Conservation (phyloP, 2,888 invertebrate genomes). For the Morpho achilles region DNA sequence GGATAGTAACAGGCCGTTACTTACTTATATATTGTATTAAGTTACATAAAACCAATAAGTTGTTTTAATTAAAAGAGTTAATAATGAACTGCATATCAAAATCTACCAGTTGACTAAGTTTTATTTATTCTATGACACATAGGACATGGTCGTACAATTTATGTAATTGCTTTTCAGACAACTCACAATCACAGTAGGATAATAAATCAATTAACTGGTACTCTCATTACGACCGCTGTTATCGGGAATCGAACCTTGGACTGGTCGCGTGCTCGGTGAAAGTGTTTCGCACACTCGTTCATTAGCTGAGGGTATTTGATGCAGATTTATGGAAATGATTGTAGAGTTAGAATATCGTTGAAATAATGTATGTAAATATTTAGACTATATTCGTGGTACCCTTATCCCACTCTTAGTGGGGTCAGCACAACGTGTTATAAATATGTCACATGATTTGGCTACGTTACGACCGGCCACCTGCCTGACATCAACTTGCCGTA, state of each 20-base stretch:
- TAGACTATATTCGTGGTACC: too few relatives aligned
- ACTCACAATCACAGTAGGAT: constrained; percentile 17
- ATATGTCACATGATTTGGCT: too few relatives aligned
- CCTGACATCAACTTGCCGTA: too few relatives aligned
- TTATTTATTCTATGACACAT: constrained; percentile 21
- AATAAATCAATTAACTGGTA: constrained; percentile 69
- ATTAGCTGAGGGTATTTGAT: constrained; percentile 23
- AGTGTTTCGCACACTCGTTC: constrained; percentile 49
- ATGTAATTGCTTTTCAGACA: constrained; percentile 26
- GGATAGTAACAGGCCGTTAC: too few relatives aligned
- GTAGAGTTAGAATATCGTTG: neutral
- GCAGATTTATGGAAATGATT: constrained; percentile 25
- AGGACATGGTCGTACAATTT: constrained; percentile 19
- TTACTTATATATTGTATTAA: too few relatives aligned
- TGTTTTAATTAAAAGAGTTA: neutral
- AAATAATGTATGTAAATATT: too few relatives aligned
- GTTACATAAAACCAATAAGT: too few relatives aligned
- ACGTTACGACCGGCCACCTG: too few relatives aligned
- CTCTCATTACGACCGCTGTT: constrained; percentile 67
- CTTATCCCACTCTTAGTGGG: too few relatives aligned
- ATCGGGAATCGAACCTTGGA: constrained; percentile 69
- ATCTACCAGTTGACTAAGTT: constrained; percentile 11
- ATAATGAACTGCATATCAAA: neutral
- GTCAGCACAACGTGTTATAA: too few relatives aligned
- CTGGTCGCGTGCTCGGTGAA: constrained; percentile 64